Evolutionary conservation across 2,113 vertebrate genomes (phyloP).

Genomic region (Ochotona princeps): DNA sequence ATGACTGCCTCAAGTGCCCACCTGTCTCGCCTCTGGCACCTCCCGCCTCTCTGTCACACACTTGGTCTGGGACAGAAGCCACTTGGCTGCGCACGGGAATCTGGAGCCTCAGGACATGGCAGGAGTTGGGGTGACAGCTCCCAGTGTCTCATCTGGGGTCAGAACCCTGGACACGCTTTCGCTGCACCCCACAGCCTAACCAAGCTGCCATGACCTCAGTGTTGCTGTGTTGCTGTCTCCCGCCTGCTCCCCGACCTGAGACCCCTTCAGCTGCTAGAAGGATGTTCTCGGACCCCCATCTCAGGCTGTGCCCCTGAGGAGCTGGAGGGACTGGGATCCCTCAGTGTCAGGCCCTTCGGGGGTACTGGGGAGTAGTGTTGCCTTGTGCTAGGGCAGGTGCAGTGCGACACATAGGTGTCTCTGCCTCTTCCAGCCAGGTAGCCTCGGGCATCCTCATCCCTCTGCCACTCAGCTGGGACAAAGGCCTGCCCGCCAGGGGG

Average conservation of each 20-base stretch:
- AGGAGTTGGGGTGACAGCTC: neutral
- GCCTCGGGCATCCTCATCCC: neutral
- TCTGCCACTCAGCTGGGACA: neutral
- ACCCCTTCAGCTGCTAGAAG: neutral
- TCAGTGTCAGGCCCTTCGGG: too few relatives aligned
- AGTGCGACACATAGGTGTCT: neutral
- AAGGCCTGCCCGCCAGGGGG: neutral
- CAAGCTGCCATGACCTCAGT: neutral
- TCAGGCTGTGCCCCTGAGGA: neutral
- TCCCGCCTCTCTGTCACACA: too few relatives aligned
- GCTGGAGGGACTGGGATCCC: neutral
- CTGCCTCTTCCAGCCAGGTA: neutral
- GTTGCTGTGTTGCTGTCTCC: neutral
- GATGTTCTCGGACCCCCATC: neutral
- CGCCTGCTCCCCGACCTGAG: neutral
- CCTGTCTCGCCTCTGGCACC: too few relatives aligned
- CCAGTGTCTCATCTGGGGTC: neutral
- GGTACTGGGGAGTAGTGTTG: neutral
- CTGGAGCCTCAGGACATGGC: too few relatives aligned
- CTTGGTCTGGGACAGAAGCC: neutral
- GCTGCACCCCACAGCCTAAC: accelerated
- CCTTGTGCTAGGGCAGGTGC: accelerated
- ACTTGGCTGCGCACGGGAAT: neutral
- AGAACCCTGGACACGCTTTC: neutral
- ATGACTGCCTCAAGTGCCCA: too few relatives aligned